Evolutionary conservation across 2,113 vertebrate genomes (phyloP).

Genomic region (Nothobranchius furzeri): DNA sequence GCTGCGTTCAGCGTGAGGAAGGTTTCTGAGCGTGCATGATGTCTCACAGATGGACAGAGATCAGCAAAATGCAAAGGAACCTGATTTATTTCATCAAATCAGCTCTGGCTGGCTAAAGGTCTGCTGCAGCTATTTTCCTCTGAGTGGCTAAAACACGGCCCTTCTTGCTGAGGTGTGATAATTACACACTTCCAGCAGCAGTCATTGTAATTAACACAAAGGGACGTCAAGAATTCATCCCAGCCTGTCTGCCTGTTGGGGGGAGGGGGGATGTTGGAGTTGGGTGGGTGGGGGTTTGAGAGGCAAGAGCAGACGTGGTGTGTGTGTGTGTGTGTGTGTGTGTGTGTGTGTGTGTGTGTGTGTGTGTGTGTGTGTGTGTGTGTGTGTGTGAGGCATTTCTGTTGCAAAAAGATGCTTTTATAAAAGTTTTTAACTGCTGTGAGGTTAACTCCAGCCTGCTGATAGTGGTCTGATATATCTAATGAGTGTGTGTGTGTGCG

Average conservation of each 20-base stretch:
- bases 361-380: not conserved
- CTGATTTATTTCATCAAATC: slow-evolving; percentile 16
- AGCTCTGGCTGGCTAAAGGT: slow-evolving; percentile 12
- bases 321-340: not conserved
- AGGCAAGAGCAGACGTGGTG: slow-evolving; percentile 8
- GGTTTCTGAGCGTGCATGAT: not conserved
- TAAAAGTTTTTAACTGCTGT: slow-evolving; percentile 25
- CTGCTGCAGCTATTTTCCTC: slow-evolving; percentile 22
- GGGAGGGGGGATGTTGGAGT: not conserved
- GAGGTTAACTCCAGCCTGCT: slow-evolving; percentile 8
- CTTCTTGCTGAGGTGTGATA: slow-evolving; percentile 52
- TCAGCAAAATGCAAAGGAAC: slow-evolving; percentile 2
- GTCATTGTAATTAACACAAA: slow-evolving; percentile 74
- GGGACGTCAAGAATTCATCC: slow-evolving; percentile 69
- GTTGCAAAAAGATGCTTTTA: slow-evolving; percentile 14
- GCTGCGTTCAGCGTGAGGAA: slow-evolving; percentile 5
- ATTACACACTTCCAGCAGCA: slow-evolving; percentile 69
- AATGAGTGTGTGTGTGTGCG: too few relatives aligned
- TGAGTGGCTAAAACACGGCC: slow-evolving; percentile 39
- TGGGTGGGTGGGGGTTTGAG: not conserved
- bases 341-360: not conserved
- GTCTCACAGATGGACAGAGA: slow-evolving; percentile 7
- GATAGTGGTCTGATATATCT: too few relatives aligned
- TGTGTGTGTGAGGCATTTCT: not conserved
- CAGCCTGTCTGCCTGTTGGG: slow-evolving; percentile 54